phyloP scores from a whole-genome alignment of 1,140 invertebrate genomes.

The Drosophila mojavensis region DNA sequence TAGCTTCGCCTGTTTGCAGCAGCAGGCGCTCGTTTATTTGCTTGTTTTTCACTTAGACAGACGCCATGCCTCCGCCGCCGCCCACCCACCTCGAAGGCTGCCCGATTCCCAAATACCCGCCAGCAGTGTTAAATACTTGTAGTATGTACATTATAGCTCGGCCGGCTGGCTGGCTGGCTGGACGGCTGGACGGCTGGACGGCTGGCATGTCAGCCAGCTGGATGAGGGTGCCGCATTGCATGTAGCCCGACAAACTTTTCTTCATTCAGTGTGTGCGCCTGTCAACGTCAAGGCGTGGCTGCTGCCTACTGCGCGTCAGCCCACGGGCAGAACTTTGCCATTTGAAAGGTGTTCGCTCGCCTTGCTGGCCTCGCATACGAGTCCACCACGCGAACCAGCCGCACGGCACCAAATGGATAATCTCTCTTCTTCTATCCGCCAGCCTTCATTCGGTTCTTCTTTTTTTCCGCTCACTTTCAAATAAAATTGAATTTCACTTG shows the following conservation, averaged over 20 bases:
- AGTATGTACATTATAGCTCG: slow-evolving; percentile 49
- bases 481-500: not conserved
- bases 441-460: not conserved
- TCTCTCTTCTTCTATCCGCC: not conserved
- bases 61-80: not conserved
- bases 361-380: slow-evolving; percentile 1
- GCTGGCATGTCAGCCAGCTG: slow-evolving; percentile 53
- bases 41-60: slow-evolving; percentile 54
- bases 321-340: slow-evolving; percentile 1
- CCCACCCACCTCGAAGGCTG: not conserved
- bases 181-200: not conserved
- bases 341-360: slow-evolving; percentile 9
- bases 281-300: slow-evolving; percentile 71
- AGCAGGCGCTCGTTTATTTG: slow-evolving; percentile 52
- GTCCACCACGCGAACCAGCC: not conserved
- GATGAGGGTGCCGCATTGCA: slow-evolving; percentile 64
- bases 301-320: slow-evolving; percentile 2
- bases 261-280: slow-evolving; percentile 33
- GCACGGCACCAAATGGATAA: not conserved
- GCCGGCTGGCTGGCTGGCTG: slow-evolving; percentile 8
- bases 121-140: slow-evolving; percentile 60
- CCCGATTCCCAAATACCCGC: slow-evolving; percentile 35
- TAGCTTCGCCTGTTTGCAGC: slow-evolving; percentile 36
- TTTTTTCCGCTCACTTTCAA: not conserved
- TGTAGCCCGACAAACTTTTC: slow-evolving; percentile 63